Evolutionary conservation across 2,888 invertebrate genomes (phyloP), one percentile per base, ranked within the genome.

Genomic region (Seladonia tumulorum): DNA sequence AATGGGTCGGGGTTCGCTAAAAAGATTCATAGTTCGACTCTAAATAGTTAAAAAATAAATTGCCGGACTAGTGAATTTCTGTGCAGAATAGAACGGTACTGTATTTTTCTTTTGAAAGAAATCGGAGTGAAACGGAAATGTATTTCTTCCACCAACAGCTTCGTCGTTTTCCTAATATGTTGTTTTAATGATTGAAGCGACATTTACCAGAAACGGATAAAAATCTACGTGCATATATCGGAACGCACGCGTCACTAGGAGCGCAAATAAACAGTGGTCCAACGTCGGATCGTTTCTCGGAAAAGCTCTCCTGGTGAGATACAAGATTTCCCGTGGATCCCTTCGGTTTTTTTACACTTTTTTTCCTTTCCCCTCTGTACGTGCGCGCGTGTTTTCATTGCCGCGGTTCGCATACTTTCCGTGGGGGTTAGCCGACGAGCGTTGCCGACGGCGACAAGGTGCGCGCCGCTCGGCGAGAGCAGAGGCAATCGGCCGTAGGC

Each of bases 401-500:
- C 4, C 39, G 29, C 53, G 70, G 25, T 66, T n/a, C 25, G 14
- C 25, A 71, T 60, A 78, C 60, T 71, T 75, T 79, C 53, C 35
- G 42, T 25, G 5, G 84, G 83, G 79, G 63, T 83, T 85, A 72
- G 39, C 63, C 71, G 79, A 60, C 60, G 60, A 60, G 60, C 39
- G 79, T 72, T 72, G 90, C 88, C 84, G 80, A 35, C 77, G 85
- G 83, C 81, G 75, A 85, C 81, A 83, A 85, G 88, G 82, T 77
- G 82, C 29, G 73, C 72, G 71, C 72, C 25, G 71, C 86, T 84
- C 79, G 79, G 71, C 85, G 86, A 86, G 86, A 86, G 86, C 84
- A 81, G 93, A 93, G 90, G 88, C 88, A 92, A 93, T 93, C 89
- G 93, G 93, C 88, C 86, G 81, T 86, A 87, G 90, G 90, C 90